Evolutionary conservation across 2,888 invertebrate genomes (phyloP), one percentile per base, ranked within the genome.

Genomic region (Spialia ferax): DNA sequence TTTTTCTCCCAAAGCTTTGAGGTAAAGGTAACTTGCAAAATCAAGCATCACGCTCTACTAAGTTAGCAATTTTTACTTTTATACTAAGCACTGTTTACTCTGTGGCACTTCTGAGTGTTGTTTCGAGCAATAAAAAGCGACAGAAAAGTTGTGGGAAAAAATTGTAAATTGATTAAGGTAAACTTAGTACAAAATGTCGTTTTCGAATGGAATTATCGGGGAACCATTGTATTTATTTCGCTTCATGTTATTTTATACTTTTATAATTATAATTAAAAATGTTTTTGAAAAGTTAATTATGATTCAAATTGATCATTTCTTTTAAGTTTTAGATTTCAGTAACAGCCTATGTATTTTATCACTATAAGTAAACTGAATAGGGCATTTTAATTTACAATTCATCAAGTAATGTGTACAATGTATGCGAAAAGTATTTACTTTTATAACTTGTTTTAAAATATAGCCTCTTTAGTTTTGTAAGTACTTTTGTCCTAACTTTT

Each of bases 101-200:
- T 8, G 55, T 63, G n/a, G 35, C 56, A 45, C 42, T 62, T 63
- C 2, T 8, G 10, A 32, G 54, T 63, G 35, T 48, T 60, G 48
- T 29, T 61, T 38, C 10, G 52, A 63, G 63, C 63, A 63, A 63
- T 56, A 63, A 55, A 54, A 35, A 15, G 13, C 5, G 48, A 55
- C 23, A 32, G n/a, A 59, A 10, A 42, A 57, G 8, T 50, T 54
- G 8, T 52, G 23, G 38, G 52, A 20, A 48, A n/a, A 32, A 35
- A 56, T n/a, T 52, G 22, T 55, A 61, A 61, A 38, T 55, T 18
- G 38, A 60, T 20, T 29, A 45, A 54, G 22, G 66, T 52, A 18
- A 59, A 60, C 18, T 54, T 66, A 66, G 66, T 66, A 66, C 66
- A 66, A 66, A 29, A 60, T 66, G 20, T 60, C 59, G 4, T 59